Evolutionary conservation across 2,888 invertebrate species (phyloP).

Genomic region (Trachelus stipa): DNA sequence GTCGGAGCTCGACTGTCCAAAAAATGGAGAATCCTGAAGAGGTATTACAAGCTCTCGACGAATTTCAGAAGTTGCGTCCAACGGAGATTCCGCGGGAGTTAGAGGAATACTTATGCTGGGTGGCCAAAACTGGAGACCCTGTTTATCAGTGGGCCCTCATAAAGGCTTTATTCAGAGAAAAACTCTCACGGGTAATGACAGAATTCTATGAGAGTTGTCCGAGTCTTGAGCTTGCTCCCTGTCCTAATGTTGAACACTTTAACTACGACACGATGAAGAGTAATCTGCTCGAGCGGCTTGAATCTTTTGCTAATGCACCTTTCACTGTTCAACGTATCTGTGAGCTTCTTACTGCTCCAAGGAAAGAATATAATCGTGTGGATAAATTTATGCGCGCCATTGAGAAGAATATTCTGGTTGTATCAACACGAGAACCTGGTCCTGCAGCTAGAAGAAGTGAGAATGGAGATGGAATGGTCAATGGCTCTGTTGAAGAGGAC

Average conservation of each 20-base stretch:
- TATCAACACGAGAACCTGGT: conserved; percentile 71
- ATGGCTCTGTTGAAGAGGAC: conserved; percentile 60
- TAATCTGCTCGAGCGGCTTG: conserved; percentile 82
- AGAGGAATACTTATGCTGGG: conserved; percentile 89
- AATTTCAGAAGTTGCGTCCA: conserved; percentile 82
- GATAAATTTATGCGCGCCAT: conserved; percentile 98
- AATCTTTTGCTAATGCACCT: conserved; percentile 89
- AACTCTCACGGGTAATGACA: conserved; percentile 86
- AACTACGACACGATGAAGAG: conserved; percentile 91
- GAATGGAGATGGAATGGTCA: conserved; percentile 63
- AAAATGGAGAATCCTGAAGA: conserved; percentile 88
- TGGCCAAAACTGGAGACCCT: conserved; percentile 94
- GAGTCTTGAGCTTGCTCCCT: conserved; percentile 81
- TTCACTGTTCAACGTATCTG: conserved; percentile 97
- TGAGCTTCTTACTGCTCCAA: conserved; percentile 90
- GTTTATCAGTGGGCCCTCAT: conserved; percentile 92
- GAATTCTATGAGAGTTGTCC: conserved; percentile 88
- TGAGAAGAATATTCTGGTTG: conserved; percentile 94
- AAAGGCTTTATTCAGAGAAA: conserved; percentile 89
- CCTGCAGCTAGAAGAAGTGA: conserved; percentile 58
- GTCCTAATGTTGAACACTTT: conserved; percentile 91
- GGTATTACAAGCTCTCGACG: conserved; percentile 84
- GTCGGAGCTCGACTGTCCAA: background rate
- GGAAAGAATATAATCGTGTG: conserved; percentile 93
- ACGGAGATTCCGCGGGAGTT: conserved; percentile 89